Evolutionary conservation across 1,140 invertebrate genomes (phyloP).

Genomic region (Ceratosolen fusciceps): DNA sequence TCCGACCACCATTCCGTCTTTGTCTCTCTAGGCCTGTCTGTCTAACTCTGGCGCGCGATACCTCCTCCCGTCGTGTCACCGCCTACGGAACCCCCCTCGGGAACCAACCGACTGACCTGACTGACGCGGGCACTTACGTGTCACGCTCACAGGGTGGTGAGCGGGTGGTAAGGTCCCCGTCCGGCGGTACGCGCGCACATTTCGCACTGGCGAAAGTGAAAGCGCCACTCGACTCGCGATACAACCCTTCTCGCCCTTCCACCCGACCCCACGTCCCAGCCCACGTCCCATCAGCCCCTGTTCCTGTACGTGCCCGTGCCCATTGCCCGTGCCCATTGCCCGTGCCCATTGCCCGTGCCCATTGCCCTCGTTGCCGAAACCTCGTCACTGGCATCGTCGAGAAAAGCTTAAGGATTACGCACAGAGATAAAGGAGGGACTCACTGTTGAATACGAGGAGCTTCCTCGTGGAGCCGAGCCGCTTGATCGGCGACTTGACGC

Average conservation of each 20-base stretch:
- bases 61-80: neutral
- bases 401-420: too few relatives aligned
- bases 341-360: neutral
- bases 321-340: too few relatives aligned
- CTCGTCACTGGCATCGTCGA: too few relatives aligned
- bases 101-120: neutral
- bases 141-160: neutral
- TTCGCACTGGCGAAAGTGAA: neutral
- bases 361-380: conserved; percentile 14
- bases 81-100: too few relatives aligned
- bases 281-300: too few relatives aligned
- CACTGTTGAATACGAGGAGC: conserved; percentile 83
- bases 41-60: neutral
- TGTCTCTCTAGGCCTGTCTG: neutral
- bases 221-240: too few relatives aligned
- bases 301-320: too few relatives aligned
- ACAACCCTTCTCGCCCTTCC: too few relatives aligned
- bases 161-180: neutral
- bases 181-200: neutral
- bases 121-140: neutral
- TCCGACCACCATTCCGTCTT: neutral
- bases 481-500: conserved; percentile 81
- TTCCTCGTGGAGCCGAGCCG: conserved; percentile 84
- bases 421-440: conserved; percentile 66
- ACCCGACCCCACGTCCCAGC: too few relatives aligned